phyloP scores from a whole-genome alignment of 2,113 vertebrate genomes.

The Limnothrissa miodon region DNA sequence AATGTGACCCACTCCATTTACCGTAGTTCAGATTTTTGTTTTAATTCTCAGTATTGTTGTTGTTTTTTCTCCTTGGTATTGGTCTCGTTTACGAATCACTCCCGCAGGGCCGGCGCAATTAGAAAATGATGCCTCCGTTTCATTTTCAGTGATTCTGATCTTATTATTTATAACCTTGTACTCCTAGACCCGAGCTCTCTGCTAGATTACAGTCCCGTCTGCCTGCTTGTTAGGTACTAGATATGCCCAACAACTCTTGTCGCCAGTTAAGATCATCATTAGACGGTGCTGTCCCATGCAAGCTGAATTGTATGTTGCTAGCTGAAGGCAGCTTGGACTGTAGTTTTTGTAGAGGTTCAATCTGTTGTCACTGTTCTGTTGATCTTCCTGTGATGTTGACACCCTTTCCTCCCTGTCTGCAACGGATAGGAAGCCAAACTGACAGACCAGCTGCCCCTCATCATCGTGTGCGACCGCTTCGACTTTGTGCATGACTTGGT shows the following conservation, averaged over 20 bases:
- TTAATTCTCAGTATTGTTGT: conserved; percentile 23
- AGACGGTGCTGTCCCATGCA: neutral
- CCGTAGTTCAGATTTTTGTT: conserved; percentile 35
- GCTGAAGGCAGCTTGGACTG: conserved; percentile 36
- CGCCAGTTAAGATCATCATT: neutral
- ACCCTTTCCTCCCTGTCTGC: neutral
- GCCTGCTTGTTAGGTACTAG: neutral
- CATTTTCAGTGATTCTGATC: conserved; percentile 40
- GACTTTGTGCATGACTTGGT: conserved; percentile 98
- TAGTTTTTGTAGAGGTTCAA: neutral
- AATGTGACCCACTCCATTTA: conserved; percentile 41
- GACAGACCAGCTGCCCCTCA: conserved; percentile 95
- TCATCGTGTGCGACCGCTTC: conserved; percentile 97
- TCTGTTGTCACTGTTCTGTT: conserved; percentile 1
- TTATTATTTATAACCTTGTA: neutral
- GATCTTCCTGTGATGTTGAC: neutral
- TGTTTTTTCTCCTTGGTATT: conserved; percentile 12
- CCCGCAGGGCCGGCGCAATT: conserved; percentile 17
- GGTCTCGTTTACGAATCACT: conserved; percentile 29
- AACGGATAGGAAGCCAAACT: conserved; percentile 90
- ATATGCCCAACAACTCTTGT: neutral
- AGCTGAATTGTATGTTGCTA: neutral
- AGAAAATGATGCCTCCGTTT: conserved; percentile 35
- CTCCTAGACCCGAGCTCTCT: neutral
- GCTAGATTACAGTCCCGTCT: conserved; percentile 29